Conservation (phyloP, 2,888 invertebrate genomes). For the Stenolophus ochropezus region DNA sequence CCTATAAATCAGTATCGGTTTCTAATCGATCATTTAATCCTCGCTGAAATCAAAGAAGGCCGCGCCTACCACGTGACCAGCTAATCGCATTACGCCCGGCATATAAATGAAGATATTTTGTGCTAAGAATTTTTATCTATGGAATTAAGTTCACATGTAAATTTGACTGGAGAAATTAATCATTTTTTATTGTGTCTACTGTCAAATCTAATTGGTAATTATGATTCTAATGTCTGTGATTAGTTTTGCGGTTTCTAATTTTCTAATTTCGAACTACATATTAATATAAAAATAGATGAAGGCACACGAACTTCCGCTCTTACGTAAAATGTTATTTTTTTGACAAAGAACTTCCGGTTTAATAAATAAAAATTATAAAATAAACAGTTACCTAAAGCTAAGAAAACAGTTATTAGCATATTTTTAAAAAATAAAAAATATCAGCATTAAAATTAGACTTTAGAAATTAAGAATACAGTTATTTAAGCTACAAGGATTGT, state of each 20-base stretch:
- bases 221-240: slow-evolving; percentile 11
- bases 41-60: slow-evolving; percentile 5
- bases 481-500: no score
- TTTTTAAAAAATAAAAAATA: no score
- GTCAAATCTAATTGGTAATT: slow-evolving; percentile 31
- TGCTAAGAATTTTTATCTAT: slow-evolving; percentile 8
- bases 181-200: slow-evolving; percentile 30
- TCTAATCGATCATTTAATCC: slow-evolving; percentile 31
- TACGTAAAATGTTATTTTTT: neutral
- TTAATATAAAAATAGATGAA: neutral
- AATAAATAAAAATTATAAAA: no score
- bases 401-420: no score
- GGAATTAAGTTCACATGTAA: slow-evolving; percentile 35
- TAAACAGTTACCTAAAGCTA: no score
- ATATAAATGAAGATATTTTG: slow-evolving; percentile 38
- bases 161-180: slow-evolving; percentile 31
- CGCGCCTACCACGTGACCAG: slow-evolving; percentile 23
- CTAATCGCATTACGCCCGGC: slow-evolving; percentile 24
- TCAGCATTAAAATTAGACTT: no score
- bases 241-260: slow-evolving; percentile 23
- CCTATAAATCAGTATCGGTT: slow-evolving; percentile 31
- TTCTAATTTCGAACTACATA: slow-evolving; percentile 15
- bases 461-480: no score
- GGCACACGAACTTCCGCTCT: neutral
- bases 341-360: neutral